A percentile compares a stretch with the other conserved stretches of the same genome.
These are phyloP conservation scores for Cinclus cinclus DNA, from an alignment of 2,113 vertebrate genomes.

Conservation along the genomic window DNA sequence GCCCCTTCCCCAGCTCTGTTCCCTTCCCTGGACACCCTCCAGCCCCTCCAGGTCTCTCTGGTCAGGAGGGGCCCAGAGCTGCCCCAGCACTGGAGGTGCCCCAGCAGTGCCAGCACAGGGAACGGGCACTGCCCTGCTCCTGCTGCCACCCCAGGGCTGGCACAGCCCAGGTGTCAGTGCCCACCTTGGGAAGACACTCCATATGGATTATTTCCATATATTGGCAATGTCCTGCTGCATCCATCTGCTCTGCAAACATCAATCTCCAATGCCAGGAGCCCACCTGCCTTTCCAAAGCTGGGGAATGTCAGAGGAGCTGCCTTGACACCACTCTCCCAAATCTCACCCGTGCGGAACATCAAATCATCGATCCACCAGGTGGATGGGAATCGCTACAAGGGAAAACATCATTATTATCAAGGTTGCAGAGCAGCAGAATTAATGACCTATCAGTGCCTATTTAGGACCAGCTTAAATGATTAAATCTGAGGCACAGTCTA, in stretches of 20 bases:
- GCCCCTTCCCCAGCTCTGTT: neutral
- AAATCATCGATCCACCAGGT: neutral
- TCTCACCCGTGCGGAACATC: neutral
- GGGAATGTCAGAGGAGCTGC: neutral
- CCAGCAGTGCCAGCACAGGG: neutral
- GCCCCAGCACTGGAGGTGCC: neutral
- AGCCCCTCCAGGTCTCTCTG: accelerated
- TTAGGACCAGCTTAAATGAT: neutral
- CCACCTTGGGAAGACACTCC: neutral
- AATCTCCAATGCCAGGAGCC: neutral
- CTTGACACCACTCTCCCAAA: accelerated
- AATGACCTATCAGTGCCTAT: neutral
- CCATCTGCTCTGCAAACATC: slow-evolving; percentile 28
- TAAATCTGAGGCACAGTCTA: neutral
- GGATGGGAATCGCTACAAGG: neutral
- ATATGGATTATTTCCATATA: neutral
- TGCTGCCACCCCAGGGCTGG: neutral
- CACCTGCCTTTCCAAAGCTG: neutral
- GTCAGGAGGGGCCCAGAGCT: accelerated
- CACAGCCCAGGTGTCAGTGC: accelerated
- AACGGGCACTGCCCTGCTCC: neutral
- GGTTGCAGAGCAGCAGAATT: neutral
- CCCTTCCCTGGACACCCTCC: neutral
- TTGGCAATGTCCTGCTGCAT: neutral
- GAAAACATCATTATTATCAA: neutral